Base-by-base conservation (phyloP, 2,888 invertebrate genomes). In the Andrena marginata region DNA sequence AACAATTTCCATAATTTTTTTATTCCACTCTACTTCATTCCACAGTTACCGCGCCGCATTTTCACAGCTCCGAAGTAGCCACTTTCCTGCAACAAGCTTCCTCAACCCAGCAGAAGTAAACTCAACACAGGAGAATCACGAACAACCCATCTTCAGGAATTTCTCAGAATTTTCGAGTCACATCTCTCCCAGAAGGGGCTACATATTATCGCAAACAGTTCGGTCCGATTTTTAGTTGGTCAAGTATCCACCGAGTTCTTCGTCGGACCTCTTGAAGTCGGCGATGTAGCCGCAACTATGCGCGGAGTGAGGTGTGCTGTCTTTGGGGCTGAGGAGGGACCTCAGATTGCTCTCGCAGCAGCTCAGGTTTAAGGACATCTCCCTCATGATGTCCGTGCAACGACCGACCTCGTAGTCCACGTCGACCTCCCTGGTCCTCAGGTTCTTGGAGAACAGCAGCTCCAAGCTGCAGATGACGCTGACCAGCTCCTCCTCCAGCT, bases 401-500 rank as follows among this genome's bases (percentile, higher is more conserved):
- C 77, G 70, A 4, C 56, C 42, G 13, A 69, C 59, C 23, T 80
- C 80, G 69, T 63, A 67, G 23, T 77, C 84, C 48, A 29, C 35
- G 10, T 77, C 80, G 48, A 72, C 42, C n/a, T 87, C 86, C 0
- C 59, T 71, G 35, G 35, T 48, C 13, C 71, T 77, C 4, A 67
- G 75, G 49, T 71, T 83, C 56, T 82, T 80, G 23, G 75, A 48
- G 35, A 89, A 85, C 33, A 89, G 64, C 20, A 80, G 59, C 42
- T 88, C 88, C 54, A 88, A 65, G 59, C 86, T 84, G 75, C 83
- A 89, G 31, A 89, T 87, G 4, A 88, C 86, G 65, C 85, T 88
- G 33, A 83, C 89, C 6, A 88, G 72, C 56, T 88, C 89, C 68
- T 88, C 88, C 63, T 88, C 88, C 23, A 88, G 51, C 20, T 89